A percentile compares a stretch with the other conserved stretches of the same genome.
phyloP scores from a whole-genome alignment of 2,797 vertebrate species.

The Phataginus tetradactyla region DNA sequence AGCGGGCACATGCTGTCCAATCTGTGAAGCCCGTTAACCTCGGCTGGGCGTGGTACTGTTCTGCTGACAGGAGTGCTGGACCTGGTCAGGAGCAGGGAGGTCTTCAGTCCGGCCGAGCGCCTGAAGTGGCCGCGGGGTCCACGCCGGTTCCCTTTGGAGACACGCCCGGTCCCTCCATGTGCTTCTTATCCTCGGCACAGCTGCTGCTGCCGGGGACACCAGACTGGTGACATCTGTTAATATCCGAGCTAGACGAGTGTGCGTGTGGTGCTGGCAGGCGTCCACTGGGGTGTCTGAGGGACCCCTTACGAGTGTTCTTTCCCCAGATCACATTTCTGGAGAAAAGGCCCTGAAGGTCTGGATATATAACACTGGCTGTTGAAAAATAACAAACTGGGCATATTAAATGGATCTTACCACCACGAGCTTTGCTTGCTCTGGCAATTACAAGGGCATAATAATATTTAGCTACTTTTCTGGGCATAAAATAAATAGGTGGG shows the following conservation, averaged over 20 bases:
- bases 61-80: fast-evolving
- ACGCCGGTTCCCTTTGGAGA: background rate
- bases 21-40: background rate
- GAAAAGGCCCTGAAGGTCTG: background rate
- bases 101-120: no score
- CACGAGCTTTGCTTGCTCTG: fast-evolving
- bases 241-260: background rate
- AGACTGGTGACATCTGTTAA: fast-evolving
- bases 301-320: fast-evolving
- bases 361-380: background rate
- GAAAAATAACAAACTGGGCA: no score
- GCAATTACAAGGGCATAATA: fast-evolving
- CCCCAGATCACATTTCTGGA: background rate
- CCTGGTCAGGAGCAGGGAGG: background rate
- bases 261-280: background rate
- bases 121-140: background rate
- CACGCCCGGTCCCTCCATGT: background rate
- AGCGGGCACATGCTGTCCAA: background rate
- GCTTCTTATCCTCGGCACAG: no score
- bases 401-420: fast-evolving
- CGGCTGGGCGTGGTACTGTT: fast-evolving
- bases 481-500: no score
- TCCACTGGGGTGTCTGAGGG: background rate
- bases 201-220: background rate
- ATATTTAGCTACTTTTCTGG: background rate